Percentiles rank a stretch among this genome's conserved stretches.
phyloP scores from a whole-genome alignment of 2,113 vertebrate genomes.

The Rhagologus leucostigma region DNA sequence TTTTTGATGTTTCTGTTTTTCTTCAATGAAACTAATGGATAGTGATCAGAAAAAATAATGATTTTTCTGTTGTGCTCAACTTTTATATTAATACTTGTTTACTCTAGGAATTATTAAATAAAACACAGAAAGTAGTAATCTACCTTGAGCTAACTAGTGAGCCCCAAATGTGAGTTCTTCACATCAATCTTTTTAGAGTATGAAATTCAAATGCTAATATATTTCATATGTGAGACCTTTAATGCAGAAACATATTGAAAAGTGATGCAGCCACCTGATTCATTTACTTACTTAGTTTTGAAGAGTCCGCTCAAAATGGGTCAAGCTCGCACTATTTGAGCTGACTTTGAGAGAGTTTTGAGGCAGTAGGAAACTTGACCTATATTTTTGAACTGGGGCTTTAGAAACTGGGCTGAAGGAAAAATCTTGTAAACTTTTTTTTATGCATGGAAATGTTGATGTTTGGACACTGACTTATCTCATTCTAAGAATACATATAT shows the following conservation, averaged over 20 bases:
- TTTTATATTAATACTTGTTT: neutral
- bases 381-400: slow-evolving; percentile 12
- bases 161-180: neutral
- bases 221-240: neutral
- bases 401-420: neutral
- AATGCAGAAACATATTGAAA: neutral
- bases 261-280: neutral
- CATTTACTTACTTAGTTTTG: neutral
- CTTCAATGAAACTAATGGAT: neutral
- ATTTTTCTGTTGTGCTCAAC: neutral
- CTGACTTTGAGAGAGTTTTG: slow-evolving; percentile 6
- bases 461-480: neutral
- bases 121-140: neutral
- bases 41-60: neutral
- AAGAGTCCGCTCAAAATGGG: neutral
- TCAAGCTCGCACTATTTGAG: neutral
- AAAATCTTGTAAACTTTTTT: neutral
- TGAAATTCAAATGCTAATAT: neutral
- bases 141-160: neutral
- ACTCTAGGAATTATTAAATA: neutral
- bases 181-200: neutral
- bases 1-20: neutral
- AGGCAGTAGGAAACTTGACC: neutral
- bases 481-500: rapidly evolving
- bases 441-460: neutral